Evolutionary conservation across 2,113 vertebrate species (phyloP).

Genomic region (Dolichallabes microphthalmus): DNA sequence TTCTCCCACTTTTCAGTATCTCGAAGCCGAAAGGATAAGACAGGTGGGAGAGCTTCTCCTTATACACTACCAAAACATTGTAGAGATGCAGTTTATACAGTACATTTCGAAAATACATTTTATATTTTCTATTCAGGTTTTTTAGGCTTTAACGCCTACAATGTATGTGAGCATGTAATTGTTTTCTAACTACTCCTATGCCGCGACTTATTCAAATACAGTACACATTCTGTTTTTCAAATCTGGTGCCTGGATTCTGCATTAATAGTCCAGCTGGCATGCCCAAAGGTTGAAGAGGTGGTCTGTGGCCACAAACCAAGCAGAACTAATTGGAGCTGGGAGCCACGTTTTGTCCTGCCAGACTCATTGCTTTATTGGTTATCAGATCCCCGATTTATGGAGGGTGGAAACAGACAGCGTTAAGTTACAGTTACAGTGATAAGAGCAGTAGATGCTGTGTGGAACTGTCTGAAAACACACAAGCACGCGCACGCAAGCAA

Average conservation of each 20-base stretch:
- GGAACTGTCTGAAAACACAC: background rate
- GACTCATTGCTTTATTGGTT: slow-evolving; percentile 34
- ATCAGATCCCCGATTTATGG: slow-evolving; percentile 51
- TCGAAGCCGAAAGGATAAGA: background rate
- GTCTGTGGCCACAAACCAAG: slow-evolving; percentile 31
- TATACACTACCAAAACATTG: background rate
- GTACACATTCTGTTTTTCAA: background rate
- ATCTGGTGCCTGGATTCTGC: slow-evolving; percentile 29
- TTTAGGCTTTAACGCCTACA: background rate
- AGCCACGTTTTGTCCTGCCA: slow-evolving; percentile 5
- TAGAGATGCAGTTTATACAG: background rate
- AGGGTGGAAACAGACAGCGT: slow-evolving; percentile 49
- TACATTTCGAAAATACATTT: background rate
- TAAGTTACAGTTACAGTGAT: slow-evolving; percentile 49
- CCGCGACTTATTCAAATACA: background rate
- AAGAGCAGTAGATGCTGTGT: background rate
- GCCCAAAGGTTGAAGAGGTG: slow-evolving; percentile 23
- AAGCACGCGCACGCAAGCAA: background rate
- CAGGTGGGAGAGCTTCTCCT: background rate
- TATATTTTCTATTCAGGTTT: background rate
- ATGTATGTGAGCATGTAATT: background rate
- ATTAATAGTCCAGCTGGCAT: slow-evolving; percentile 23
- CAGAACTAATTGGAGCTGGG: slow-evolving; percentile 53
- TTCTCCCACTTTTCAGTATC: background rate
- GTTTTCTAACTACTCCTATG: background rate